Base-by-base conservation (phyloP, 2,888 invertebrate species). In the Rhogogaster chlorosoma region DNA sequence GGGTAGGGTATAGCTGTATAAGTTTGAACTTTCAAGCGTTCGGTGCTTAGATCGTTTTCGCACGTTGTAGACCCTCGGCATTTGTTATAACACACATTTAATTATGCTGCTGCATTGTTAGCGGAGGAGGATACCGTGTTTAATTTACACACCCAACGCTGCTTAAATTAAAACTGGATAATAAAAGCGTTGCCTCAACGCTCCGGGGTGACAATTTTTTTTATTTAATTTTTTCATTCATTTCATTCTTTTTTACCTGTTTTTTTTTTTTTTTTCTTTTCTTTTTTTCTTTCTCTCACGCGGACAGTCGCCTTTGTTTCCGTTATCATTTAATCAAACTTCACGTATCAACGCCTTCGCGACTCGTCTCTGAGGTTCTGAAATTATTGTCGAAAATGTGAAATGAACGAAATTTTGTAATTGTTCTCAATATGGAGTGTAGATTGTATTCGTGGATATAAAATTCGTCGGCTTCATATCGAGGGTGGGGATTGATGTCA, bases 91-190 rank as follows among this genome's bases (percentile, higher is more conserved):
- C 90, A 91, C 90, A 92, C 91, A 92, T 92, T 92, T 92, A 92
- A 92, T 92, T 92, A 92, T 90, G 89, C 90, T 88, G 88, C 67
- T 87, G 89, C 90, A 91, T 92, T 91, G 90, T 89, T 89, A 87
- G 87, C 83, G 83, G 64, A 71, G 64, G 57, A 84, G 86, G 84
- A 87, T 87, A 88, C 84, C 87, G 90, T 90, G 91, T 91, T 92
- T 92, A 92, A 92, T 92, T 92, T 91, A 90, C 91, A 92, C 92
- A 91, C 92, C 53, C 92, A 91, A 91, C 91, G 90, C 91, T 90
- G 92, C 91, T 93, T 93, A 92, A 93, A 93, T 93, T 92, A 93
- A 92, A 93, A 90, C 92, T 92, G 92, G 92, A 93, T 93, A 92
- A 93, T 93, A 92, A 93, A 93, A 93, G 92, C 89, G 89, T 88